Conservation (phyloP, 2,888 invertebrate genomes). For the Lasioglossum leucozonium region DNA sequence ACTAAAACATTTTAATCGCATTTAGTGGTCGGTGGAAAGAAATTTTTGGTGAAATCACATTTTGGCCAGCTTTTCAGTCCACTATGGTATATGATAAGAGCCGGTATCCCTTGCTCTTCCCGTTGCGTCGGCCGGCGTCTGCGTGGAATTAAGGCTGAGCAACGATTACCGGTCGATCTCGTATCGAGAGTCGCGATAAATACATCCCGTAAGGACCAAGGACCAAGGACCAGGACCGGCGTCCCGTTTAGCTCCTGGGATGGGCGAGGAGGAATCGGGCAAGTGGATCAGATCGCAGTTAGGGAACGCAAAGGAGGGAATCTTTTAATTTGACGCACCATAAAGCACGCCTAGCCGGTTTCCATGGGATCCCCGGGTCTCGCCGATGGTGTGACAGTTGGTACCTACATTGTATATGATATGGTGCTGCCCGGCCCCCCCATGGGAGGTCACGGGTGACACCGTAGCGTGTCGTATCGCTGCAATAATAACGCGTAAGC, state of each 20-base stretch:
- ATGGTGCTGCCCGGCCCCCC: conserved; percentile 75
- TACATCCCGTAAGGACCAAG: conserved; percentile 3
- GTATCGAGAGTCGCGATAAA: conserved; percentile 49
- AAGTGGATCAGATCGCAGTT: conserved; percentile 81
- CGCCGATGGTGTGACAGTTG: conserved; percentile 80
- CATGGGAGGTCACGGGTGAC: conserved; percentile 83
- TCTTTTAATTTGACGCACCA: conserved; percentile 85
- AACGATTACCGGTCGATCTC: conserved; percentile 27
- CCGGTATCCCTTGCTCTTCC: background rate
- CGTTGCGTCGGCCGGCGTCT: conserved; percentile 45
- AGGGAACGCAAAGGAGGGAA: conserved; percentile 81
- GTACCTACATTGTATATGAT: conserved; percentile 81
- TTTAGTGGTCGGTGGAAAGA: no score
- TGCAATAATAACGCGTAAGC: conserved; percentile 84
- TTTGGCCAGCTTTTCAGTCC: no score
- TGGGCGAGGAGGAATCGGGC: conserved; percentile 27
- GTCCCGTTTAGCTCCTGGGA: conserved; percentile 33
- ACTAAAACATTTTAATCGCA: no score
- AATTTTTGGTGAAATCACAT: no score
- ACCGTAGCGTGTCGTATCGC: conserved; percentile 83
- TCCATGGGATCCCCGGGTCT: conserved; percentile 71
- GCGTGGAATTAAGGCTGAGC: conserved; percentile 71
- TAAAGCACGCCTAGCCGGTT: conserved; percentile 83
- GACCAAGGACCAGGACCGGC: conserved; percentile 5
- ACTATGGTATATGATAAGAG: no score